A percentile compares a stretch with the other conserved stretches of the same genome.
phyloP scores from a whole-genome alignment of 2,797 vertebrate species.

The Galaxias olidus region DNA sequence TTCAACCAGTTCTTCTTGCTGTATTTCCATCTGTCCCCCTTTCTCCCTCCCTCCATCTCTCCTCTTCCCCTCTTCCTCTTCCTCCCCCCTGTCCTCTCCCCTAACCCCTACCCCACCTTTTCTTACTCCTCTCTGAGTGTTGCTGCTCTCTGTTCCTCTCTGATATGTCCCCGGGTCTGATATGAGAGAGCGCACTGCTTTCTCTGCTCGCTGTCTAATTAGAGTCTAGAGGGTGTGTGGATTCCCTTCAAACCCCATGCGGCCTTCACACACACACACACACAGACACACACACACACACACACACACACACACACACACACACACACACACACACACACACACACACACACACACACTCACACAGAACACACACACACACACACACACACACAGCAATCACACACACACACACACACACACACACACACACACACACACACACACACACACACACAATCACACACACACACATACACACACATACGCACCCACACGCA shows the following conservation, averaged over 20 bases:
- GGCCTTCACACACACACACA: neutral
- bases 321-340: neutral
- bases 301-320: neutral
- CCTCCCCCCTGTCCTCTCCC: too few species aligned
- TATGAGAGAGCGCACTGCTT: too few species aligned
- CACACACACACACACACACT: neutral
- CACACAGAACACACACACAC: neutral
- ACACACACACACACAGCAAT: constrained; percentile 1
- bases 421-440: too few species aligned
- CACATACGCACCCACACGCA: too few species aligned
- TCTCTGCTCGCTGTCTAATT: neutral
- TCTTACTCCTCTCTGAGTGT: too few species aligned
- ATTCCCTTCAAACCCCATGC: neutral
- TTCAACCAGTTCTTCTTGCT: too few species aligned
- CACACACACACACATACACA: too few species aligned
- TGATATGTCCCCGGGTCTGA: neutral
- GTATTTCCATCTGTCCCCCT: too few species aligned
- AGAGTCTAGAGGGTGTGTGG: neutral
- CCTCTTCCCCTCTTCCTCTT: too few species aligned
- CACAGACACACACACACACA: neutral
- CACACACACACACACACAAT: too few species aligned
- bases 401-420: neutral
- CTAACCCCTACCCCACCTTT: too few species aligned
- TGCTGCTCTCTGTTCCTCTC: neutral
- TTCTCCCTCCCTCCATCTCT: too few species aligned